Evolutionary conservation across 2,888 invertebrate genomes (phyloP), one percentile per base, ranked within the genome.

Genomic region (Allacma fusca): DNA sequence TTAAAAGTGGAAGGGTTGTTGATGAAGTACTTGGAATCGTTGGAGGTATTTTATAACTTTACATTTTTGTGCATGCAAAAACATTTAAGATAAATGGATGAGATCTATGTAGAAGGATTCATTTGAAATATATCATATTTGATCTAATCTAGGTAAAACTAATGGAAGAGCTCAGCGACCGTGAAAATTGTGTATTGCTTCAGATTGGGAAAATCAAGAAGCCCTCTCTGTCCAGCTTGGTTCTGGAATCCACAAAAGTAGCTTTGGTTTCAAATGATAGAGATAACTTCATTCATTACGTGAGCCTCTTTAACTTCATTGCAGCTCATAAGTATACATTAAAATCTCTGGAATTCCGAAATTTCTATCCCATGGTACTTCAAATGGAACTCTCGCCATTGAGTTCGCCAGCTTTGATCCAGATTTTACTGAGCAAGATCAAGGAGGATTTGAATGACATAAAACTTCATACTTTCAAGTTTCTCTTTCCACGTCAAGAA

Each of bases 401-500:
- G 5, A 24, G 24, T 21, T 40, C 40, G 40, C 40, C 40, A 13
- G 40, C 5, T 40, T 13, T 40, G 5, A 13, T 40, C 7, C 40
- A 13, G 7, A 13, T 40, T 40, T 5, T 40, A 40, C 13, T 40
- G 13, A 5, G 40, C 13, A 40, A 40, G 13, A 40, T 40, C 5
- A 1, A 29, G 29, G 12, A 34, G 29, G 34, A 67, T 28, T 29
- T 67, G 19, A 29, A 13, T 13, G 29, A 67, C 12, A 67, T 67
- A 28, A 16, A 67, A 13, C 29, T 67, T 9, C 1, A 26, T 7
- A n/a, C 24, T 1, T 29, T 67, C 21, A 26, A 24, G 12, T 67
- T 67, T n/a, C 28, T 28, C 5, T 67, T 67, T n/a, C 24, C 67
- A 19, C 26, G 34, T 4, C 67, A 67, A 12, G 67, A 67, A 34